Base-by-base conservation (phyloP, 1,140 invertebrate species). In the Ostrea edulis region DNA sequence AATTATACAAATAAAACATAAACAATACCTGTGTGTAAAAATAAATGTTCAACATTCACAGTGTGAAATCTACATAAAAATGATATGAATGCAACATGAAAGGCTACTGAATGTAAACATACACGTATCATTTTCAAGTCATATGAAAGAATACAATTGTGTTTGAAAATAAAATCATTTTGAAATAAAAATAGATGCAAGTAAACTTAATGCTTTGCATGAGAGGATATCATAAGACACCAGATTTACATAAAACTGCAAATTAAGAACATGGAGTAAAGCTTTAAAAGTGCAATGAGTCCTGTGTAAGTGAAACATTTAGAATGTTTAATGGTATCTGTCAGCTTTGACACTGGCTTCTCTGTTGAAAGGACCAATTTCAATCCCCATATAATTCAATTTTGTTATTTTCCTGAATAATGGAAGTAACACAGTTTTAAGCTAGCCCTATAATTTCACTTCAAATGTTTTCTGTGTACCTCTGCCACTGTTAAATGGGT, bases 401-500 rank as follows among this genome's bases (percentile, higher is more conserved):
- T 12, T 71, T 35, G 68, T 12, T 29, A 11, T 35, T 25, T 29
- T 29, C 68, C 68, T 71, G 68, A 71, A 71, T 71, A 71, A 25
- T 71, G 25, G 25, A 11, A 25, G 20, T 25, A 25, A 29, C 68
- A 71, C 20, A 29, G 17, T 82, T 35, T 52, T 44, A 11, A 22
- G 17, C 17, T 22, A 22, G 35, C 25, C 12, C 29, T 88, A 88
- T 84, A 96, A 96, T 88, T 96, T 95, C 44, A 96, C 96, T 92
- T 96, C 95, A 92, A 96, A 96, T 58, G 96, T 94, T 91, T 96
- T 96, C 53, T 84, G 83, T 58, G 83, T 58, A 29, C 53, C 22
- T n/a, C 44, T n/a, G 87, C 94, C 95, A 65, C 94, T 92, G 81
- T 93, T 94, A 89, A 96, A 96, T 5, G 96, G 95, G 90, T 96